Evolutionary conservation across 2,113 vertebrate genomes (phyloP).

Genomic region (Microtus ochrogaster): DNA sequence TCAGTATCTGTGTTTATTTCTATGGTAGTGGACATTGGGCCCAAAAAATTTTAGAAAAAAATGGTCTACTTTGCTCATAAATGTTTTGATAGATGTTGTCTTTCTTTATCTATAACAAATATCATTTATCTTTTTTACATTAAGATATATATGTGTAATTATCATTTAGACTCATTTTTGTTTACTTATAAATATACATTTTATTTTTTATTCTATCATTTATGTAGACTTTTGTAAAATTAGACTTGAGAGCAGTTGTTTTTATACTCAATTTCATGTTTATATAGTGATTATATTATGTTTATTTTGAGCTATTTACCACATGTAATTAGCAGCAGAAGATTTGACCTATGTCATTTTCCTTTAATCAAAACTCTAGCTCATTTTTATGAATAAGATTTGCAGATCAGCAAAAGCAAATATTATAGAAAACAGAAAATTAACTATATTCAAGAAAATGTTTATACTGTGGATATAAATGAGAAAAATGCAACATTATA

Average conservation of each 20-base stretch:
- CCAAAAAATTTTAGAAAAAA: not conserved
- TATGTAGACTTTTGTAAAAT: conserved; percentile 66
- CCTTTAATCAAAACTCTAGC: conserved; percentile 63
- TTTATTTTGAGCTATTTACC: conserved; percentile 72
- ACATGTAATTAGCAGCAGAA: conserved; percentile 58
- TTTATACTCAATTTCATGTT: conserved; percentile 77
- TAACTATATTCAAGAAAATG: not conserved
- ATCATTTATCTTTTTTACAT: conserved; percentile 44
- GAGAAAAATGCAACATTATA: not conserved
- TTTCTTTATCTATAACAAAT: conserved; percentile 41
- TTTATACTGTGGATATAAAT: not conserved
- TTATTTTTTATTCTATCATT: conserved; percentile 22
- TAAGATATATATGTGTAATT: conserved; percentile 49
- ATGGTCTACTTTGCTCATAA: not conserved
- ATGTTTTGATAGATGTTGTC: not conserved
- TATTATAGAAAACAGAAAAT: not conserved
- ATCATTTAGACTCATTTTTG: conserved; percentile 66
- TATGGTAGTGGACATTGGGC: not conserved
- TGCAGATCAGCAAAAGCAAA: not conserved
- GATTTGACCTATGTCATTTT: conserved; percentile 44
- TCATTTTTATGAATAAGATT: conserved; percentile 2
- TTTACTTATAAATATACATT: conserved; percentile 60
- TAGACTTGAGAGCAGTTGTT: conserved; percentile 72
- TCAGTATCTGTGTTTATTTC: not conserved
- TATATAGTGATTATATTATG: conserved; percentile 62